phyloP scores from a whole-genome alignment of 2,888 invertebrate species.

The Drosophila kokeensis region DNA sequence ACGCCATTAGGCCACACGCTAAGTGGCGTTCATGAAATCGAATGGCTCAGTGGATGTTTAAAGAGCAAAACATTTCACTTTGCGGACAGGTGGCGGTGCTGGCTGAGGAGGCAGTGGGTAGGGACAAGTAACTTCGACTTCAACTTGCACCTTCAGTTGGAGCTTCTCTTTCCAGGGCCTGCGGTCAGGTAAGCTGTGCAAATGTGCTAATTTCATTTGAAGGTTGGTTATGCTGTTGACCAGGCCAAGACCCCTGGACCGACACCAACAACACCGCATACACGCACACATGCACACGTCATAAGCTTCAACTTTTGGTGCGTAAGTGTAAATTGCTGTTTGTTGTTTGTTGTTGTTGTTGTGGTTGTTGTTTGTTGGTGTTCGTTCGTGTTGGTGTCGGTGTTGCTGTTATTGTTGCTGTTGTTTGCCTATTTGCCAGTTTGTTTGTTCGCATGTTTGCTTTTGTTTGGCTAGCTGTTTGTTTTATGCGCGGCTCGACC shows the following conservation, averaged over 20 bases:
- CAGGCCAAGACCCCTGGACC: slow-evolving; percentile 46
- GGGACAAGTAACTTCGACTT: slow-evolving; percentile 21
- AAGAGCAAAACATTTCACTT: slow-evolving; percentile 79
- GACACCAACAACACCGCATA: background rate
- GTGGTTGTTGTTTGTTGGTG: slow-evolving; percentile 33
- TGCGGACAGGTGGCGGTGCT: slow-evolving; percentile 21
- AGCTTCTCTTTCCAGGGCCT: slow-evolving; percentile 20
- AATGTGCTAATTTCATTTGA: slow-evolving; percentile 80
- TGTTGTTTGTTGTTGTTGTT: slow-evolving; percentile 47
- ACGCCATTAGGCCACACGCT: slow-evolving; percentile 69
- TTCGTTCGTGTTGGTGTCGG: slow-evolving; percentile 45
- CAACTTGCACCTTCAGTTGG: slow-evolving; percentile 3
- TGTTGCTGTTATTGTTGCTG: slow-evolving; percentile 50
- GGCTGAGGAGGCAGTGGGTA: background rate
- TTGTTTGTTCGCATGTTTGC: slow-evolving; percentile 65
- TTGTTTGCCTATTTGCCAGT: slow-evolving; percentile 56
- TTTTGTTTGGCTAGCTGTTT: slow-evolving; percentile 67
- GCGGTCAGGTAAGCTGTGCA: slow-evolving; percentile 77
- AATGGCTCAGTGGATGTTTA: slow-evolving; percentile 69
- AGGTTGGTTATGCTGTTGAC: slow-evolving; percentile 80
- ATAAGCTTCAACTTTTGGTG: slow-evolving; percentile 74
- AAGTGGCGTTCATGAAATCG: slow-evolving; percentile 80
- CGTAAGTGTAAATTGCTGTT: slow-evolving; percentile 81
- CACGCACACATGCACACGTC: slow-evolving; percentile 58
- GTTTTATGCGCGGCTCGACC: slow-evolving; percentile 68